Evolutionary conservation across 2,888 invertebrate species (phyloP).

Genomic region (Amphipoea lucens): DNA sequence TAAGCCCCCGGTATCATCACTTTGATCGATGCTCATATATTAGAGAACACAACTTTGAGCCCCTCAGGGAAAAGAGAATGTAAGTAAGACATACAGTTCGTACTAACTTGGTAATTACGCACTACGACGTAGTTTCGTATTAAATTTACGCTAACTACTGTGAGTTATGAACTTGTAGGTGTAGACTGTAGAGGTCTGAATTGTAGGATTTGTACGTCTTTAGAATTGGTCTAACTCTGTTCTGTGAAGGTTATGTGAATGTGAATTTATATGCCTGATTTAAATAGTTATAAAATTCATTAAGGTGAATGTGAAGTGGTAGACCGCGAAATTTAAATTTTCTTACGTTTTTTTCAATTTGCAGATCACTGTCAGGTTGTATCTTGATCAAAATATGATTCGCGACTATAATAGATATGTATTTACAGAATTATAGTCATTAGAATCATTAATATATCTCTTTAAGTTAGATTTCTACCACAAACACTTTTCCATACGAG

Average conservation of each 20-base stretch:
- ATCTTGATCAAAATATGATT: too few relatives aligned
- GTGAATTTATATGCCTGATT: conserved; percentile 8
- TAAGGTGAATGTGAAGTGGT: too few relatives aligned
- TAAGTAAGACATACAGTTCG: conserved; percentile 35
- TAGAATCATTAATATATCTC: too few relatives aligned
- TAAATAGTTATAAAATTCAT: conserved; percentile 4
- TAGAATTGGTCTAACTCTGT: conserved; percentile 16
- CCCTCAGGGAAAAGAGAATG: conserved; percentile 45
- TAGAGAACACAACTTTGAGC: conserved; percentile 42
- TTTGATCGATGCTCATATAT: conserved; percentile 50
- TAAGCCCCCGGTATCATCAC: conserved; percentile 42
- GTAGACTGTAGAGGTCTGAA: conserved; percentile 39
- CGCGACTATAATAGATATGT: too few relatives aligned
- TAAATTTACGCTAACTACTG: conserved; percentile 60
- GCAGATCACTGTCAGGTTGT: too few relatives aligned
- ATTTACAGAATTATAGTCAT: too few relatives aligned
- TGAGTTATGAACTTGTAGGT: conserved; percentile 55
- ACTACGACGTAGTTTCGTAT: conserved; percentile 52
- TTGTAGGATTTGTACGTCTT: conserved; percentile 41
- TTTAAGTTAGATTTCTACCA: too few relatives aligned
- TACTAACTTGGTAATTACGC: conserved; percentile 52
- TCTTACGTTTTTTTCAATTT: too few relatives aligned
- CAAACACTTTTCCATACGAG: too few relatives aligned
- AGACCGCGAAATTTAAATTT: too few relatives aligned
- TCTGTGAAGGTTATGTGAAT: conserved; percentile 25